Percentiles rank a stretch among this genome's conserved stretches.
Evolutionary conservation across 2,888 invertebrate species (phyloP).

Genomic region (Tinea trinotella): DNA sequence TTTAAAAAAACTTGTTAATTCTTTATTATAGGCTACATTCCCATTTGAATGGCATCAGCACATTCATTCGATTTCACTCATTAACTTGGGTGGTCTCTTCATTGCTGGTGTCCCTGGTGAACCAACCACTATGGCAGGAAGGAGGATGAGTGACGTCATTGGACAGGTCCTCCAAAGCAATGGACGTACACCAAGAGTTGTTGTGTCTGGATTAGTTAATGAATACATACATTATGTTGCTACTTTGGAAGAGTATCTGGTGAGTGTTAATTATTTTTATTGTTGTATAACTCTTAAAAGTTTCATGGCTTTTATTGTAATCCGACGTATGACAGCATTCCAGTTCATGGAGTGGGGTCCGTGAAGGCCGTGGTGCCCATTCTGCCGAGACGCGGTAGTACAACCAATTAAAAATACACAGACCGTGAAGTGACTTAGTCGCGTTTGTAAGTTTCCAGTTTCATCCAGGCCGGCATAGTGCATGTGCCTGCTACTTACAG

Average conservation of each 20-base stretch:
- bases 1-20: background rate
- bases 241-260: slow-evolving; percentile 85
- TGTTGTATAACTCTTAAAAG: too few species aligned
- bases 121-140: slow-evolving; percentile 90
- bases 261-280: slow-evolving; percentile 50
- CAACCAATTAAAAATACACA: too few species aligned
- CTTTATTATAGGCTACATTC: slow-evolving; percentile 44
- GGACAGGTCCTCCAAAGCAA: slow-evolving; percentile 47
- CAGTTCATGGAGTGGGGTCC: too few species aligned
- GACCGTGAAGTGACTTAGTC: too few species aligned
- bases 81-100: slow-evolving; percentile 78
- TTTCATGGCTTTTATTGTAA: too few species aligned
- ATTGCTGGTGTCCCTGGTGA: slow-evolving; percentile 87
- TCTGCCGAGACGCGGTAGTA: too few species aligned
- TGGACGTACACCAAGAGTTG: slow-evolving; percentile 62
- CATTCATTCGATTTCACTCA: slow-evolving; percentile 79
- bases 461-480: too few species aligned
- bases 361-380: too few species aligned
- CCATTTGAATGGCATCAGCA: slow-evolving; percentile 87
- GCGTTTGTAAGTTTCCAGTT: too few species aligned
- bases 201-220: slow-evolving; percentile 85
- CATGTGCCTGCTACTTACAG: too few species aligned
- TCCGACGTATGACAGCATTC: too few species aligned
- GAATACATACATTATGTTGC: slow-evolving; percentile 86
- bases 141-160: slow-evolving; percentile 70